A percentile compares a stretch with the other conserved stretches of the same genome.
Evolutionary conservation across 2,888 invertebrate species (phyloP).

Genomic region (Hydroisotoma schaefferi): DNA sequence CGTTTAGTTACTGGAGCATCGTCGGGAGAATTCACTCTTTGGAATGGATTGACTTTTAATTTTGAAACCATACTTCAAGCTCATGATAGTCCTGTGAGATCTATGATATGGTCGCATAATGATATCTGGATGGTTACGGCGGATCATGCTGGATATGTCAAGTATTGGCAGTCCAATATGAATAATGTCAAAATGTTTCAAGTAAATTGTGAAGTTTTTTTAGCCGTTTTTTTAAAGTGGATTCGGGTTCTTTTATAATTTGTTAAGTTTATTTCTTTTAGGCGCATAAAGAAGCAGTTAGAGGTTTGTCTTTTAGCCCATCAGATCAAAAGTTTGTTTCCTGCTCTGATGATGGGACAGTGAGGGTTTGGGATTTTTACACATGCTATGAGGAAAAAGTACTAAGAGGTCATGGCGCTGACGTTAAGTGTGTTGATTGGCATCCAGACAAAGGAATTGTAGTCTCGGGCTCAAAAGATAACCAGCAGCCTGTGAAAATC

Average conservation of each 20-base stretch:
- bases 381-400: conserved; percentile 94
- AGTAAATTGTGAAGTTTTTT: conserved; percentile 43
- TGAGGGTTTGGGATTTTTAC: conserved; percentile 98
- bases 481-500: conserved; percentile 97
- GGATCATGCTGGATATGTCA: conserved; percentile 97
- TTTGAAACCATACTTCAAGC: conserved; percentile 99
- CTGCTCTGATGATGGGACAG: conserved; percentile 98
- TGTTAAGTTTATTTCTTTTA: conserved; percentile 13
- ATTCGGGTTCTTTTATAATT: background rate
- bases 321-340: conserved; percentile 98
- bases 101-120: conserved; percentile 99
- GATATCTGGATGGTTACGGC: conserved; percentile 99
- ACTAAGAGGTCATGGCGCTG: conserved; percentile 91
- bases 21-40: conserved; percentile 97
- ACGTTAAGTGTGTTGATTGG: conserved; percentile 99
- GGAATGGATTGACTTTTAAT: conserved; percentile 99
- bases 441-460: conserved; percentile 96
- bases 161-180: conserved; percentile 99
- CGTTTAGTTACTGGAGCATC: conserved; percentile 97
- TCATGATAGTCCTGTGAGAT: conserved; percentile 98
- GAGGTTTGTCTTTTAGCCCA: conserved; percentile 99
- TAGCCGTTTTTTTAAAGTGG: background rate
- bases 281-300: conserved; percentile 98
- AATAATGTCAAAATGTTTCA: conserved; percentile 99
- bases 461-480: conserved; percentile 98